Conservation (phyloP, 2,113 vertebrate species). For the Phylloscopus whistleri region DNA sequence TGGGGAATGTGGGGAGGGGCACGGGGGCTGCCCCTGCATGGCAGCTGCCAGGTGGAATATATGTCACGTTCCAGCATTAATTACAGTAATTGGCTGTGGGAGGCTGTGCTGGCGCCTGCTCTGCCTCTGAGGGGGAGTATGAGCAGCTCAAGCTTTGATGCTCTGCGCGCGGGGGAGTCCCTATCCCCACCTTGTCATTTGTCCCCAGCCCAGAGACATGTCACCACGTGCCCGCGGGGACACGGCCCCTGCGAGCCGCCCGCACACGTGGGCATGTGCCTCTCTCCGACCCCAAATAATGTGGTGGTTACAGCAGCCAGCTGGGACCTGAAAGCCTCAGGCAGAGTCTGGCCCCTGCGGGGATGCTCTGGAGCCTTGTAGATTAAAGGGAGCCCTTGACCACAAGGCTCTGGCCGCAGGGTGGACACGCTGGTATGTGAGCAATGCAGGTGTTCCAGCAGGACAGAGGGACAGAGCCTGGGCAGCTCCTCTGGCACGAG, state of each 20-base stretch:
- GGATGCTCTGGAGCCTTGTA: background rate
- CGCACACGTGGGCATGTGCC: background rate
- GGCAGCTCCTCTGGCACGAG: background rate
- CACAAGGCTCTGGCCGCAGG: background rate
- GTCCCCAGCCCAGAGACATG: background rate
- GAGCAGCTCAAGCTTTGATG: background rate
- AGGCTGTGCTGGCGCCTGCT: background rate
- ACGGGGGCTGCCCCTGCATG: background rate
- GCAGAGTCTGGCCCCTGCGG: background rate
- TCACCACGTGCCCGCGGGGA: background rate
- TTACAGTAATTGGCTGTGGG: background rate
- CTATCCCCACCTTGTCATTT: background rate
- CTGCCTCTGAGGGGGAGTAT: background rate
- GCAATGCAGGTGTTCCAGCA: background rate
- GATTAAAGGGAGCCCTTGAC: conserved; percentile 45
- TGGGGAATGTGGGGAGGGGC: background rate
- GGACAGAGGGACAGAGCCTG: background rate
- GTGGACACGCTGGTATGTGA: background rate
- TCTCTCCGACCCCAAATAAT: background rate
- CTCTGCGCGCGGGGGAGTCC: accelerated
- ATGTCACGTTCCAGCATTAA: conserved; percentile 6
- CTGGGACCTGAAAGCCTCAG: background rate
- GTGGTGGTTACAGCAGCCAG: background rate
- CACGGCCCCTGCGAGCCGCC: accelerated
- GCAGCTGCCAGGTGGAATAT: background rate